phyloP scores from a whole-genome alignment of 2,888 invertebrate genomes.

The Nysson spinosus region DNA sequence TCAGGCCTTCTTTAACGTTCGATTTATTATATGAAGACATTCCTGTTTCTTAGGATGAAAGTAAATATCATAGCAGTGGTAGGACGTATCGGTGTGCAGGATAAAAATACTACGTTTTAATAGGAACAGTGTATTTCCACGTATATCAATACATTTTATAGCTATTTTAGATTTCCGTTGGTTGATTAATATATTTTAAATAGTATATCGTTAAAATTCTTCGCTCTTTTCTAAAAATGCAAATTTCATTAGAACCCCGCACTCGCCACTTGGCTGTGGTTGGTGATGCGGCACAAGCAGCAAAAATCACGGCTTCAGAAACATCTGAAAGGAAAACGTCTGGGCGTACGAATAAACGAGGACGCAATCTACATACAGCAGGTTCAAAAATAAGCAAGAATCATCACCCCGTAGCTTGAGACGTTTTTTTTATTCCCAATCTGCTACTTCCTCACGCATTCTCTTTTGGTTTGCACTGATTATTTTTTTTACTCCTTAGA shows the following conservation, averaged over 20 bases:
- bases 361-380: slow-evolving; percentile 71
- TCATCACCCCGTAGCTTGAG: slow-evolving; percentile 31
- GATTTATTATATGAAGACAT: too few relatives aligned
- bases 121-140: too few relatives aligned
- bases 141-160: too few relatives aligned
- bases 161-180: too few relatives aligned
- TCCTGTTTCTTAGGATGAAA: too few relatives aligned
- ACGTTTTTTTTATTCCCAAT: slow-evolving; percentile 17
- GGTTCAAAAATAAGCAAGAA: slow-evolving; percentile 58
- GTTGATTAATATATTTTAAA: too few relatives aligned
- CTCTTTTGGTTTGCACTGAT: slow-evolving; percentile 1
- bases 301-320: slow-evolving; percentile 74
- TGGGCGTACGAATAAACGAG: slow-evolving; percentile 69
- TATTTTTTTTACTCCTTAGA: neutral
- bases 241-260: slow-evolving; percentile 76
- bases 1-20: too few relatives aligned
- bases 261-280: slow-evolving; percentile 79
- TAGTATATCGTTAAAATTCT: neutral
- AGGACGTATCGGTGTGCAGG: too few relatives aligned
- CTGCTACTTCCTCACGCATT: slow-evolving; percentile 1
- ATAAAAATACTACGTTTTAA: too few relatives aligned
- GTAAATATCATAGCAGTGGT: too few relatives aligned
- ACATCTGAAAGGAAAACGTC: slow-evolving; percentile 65
- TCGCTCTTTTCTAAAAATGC: slow-evolving; percentile 21
- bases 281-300: slow-evolving; percentile 74